These are phyloP conservation scores for Etheostoma spectabile DNA, from an alignment of 2,113 vertebrate species.

Conservation along the genomic window DNA sequence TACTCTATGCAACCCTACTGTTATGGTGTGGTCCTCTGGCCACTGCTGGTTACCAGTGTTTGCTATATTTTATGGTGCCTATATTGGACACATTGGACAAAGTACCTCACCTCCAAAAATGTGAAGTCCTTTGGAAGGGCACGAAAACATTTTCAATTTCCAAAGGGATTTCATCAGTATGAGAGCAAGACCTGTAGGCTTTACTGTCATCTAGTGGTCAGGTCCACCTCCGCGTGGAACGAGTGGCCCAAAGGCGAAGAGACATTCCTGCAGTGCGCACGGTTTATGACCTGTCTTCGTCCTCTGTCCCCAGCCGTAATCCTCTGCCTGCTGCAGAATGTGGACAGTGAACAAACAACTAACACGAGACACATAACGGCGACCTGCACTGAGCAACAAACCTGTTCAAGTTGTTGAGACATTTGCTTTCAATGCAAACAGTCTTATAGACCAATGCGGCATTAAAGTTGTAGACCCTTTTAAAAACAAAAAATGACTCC, in stretches of 20 bases:
- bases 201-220: constrained; percentile 61
- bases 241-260: constrained; percentile 29
- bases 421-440: constrained; percentile 25
- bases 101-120: not conserved
- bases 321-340: constrained; percentile 19
- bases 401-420: constrained; percentile 14
- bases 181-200: not conserved
- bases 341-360: constrained; percentile 9
- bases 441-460: not conserved
- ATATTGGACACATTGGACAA: not conserved
- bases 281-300: constrained; percentile 53
- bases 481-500: not conserved
- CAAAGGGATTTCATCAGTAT: not conserved
- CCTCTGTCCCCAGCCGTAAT: constrained; percentile 43
- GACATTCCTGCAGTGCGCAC: constrained; percentile 69
- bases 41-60: not conserved
- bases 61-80: not conserved
- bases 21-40: not conserved
- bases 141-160: not conserved
- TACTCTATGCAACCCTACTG: not conserved
- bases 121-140: not conserved
- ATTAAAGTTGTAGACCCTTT: constrained; percentile 42
- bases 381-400: not conserved
- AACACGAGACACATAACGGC: not conserved
- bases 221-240: constrained; percentile 27